phyloP scores from a whole-genome alignment of 1,140 invertebrate species.

The Galendromus occidentalis region DNA sequence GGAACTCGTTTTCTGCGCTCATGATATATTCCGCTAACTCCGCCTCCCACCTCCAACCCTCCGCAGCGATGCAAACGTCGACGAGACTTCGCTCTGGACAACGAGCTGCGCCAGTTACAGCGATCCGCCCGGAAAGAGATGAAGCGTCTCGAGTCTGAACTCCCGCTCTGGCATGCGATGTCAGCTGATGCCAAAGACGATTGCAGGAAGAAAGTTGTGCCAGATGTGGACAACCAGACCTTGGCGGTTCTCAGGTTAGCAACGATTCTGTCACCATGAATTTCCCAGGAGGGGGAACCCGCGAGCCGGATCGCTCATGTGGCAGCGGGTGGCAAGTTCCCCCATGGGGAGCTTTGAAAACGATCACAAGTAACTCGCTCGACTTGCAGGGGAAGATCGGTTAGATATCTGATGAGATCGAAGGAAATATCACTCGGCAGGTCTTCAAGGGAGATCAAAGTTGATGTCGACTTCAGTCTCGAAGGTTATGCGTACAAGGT shows the following conservation, averaged over 20 bases:
- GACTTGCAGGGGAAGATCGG: conserved; percentile 44
- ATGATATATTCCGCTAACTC: not conserved
- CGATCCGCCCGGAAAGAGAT: conserved; percentile 58
- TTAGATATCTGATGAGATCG: conserved; percentile 85
- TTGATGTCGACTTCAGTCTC: conserved; percentile 80
- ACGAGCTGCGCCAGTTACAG: conserved; percentile 15
- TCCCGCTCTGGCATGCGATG: conserved; percentile 75
- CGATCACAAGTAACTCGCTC: not conserved
- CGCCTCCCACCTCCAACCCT: not conserved
- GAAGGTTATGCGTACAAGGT: conserved; percentile 48
- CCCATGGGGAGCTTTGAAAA: not conserved
- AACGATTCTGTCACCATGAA: not conserved
- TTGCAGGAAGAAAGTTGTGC: conserved; percentile 41
- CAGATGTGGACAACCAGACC: conserved; percentile 58
- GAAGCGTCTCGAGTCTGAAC: conserved; percentile 63
- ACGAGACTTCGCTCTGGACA: not conserved
- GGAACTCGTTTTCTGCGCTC: conserved; percentile 19
- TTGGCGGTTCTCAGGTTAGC: conserved; percentile 50
- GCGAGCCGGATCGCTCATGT: too few species aligned
- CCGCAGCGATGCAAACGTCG: not conserved
- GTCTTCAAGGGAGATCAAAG: conserved; percentile 60
- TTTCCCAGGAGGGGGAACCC: too few species aligned
- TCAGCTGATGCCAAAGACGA: conserved; percentile 73
- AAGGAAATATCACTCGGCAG: conserved; percentile 81
- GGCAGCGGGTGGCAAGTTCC: too few species aligned